Evolutionary conservation across 2,113 vertebrate species (phyloP), one percentile per base, ranked within the genome.

Genomic region (Corythornis cristatus): DNA sequence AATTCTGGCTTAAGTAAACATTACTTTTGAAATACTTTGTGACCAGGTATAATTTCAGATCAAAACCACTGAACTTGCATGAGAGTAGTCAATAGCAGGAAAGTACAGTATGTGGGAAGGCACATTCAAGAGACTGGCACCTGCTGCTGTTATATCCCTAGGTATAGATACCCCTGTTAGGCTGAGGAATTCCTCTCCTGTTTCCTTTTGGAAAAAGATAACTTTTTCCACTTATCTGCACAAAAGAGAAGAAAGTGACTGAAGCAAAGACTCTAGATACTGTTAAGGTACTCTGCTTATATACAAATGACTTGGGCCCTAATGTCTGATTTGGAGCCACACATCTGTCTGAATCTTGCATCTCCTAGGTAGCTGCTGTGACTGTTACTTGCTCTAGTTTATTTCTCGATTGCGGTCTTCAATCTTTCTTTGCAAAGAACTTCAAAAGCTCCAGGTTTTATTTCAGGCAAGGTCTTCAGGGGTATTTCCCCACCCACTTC

Each of bases 401-500:
- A 56, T 87, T 87, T 82, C 33, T 83, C 1, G 71, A 25, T 35
- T 80, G 50, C 56, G 71, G 6, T 58, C 70, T 78, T 84, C 19
- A 54, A 3, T 37, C 83, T 89, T 66, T 28, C 33, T 86, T 71
- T 81, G 15, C 80, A 86, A 71, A 43, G 25, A 71, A 88, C 94
- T 95, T 94, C 86, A 95, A 95, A 96, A 93, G 91, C 37, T 92
- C 28, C 21, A 68, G 20, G 57, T 81, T 86, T 93, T 86, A 92
- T 92, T 93, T 94, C 83, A 92, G 61, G 86, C 65, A 78, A 90
- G 77, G 58, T 92, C 89, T 81, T 94, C 33, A 53, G 94, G 77
- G 89, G 51, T 93, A 92, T 84, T 95, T 95, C 62, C 42, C 93
- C 89, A 81, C 93, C 94, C 73, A 95, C 93, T 92, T 84, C 17